A percentile compares a stretch with the other conserved stretches of the same genome.
phyloP scores from a whole-genome alignment of 2,113 vertebrate species.

The Pelusios castaneus region DNA sequence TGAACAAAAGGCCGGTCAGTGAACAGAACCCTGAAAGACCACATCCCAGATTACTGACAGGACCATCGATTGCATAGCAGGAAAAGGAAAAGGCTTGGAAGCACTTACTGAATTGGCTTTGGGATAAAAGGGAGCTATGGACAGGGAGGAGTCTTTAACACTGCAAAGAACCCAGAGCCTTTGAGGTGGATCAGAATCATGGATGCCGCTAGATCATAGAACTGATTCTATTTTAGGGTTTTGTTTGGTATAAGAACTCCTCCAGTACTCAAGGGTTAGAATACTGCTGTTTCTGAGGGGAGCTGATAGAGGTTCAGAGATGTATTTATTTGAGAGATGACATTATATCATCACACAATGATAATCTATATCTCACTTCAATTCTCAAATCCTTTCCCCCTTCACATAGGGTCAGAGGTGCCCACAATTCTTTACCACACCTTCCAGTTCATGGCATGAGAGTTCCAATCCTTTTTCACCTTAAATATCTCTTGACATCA shows the following conservation, averaged over 20 bases:
- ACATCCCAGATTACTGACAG: not conserved
- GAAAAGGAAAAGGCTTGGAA: not conserved
- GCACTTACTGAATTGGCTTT: not conserved
- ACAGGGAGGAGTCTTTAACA: not conserved
- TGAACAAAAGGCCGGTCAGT: too few species aligned
- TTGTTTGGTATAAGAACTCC: not conserved
- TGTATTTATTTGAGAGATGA: not conserved
- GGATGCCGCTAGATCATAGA: not conserved
- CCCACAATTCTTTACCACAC: not conserved
- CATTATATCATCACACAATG: not conserved
- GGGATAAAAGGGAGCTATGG: not conserved
- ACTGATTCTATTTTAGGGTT: not conserved
- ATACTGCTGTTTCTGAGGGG: not conserved
- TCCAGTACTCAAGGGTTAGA: not conserved
- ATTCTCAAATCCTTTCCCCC: not conserved
- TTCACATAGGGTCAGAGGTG: rapidly evolving
- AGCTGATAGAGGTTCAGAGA: not conserved
- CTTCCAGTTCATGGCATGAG: not conserved
- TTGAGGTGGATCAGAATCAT: not conserved
- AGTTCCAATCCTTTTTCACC: not conserved
- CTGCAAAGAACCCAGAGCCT: not conserved
- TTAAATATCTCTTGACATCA: not conserved
- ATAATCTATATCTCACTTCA: not conserved
- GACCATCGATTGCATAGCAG: not conserved
- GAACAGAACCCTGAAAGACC: not conserved